Conservation (phyloP, 2,888 invertebrate genomes). For the Spilosoma lubricipeda region DNA sequence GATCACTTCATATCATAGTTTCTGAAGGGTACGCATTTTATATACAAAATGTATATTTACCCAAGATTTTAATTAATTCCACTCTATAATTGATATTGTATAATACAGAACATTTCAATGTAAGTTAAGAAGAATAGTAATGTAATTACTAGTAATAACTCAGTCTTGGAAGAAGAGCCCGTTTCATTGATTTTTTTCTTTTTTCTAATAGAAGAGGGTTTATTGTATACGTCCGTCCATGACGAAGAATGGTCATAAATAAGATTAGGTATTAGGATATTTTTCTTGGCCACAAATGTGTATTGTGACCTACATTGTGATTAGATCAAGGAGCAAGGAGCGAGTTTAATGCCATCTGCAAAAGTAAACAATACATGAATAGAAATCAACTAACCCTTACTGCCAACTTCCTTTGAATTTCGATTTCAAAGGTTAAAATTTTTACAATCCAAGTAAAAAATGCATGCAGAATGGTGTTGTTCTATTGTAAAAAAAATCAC, state of each 20-base stretch:
- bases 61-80: background rate
- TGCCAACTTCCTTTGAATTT: slow-evolving; percentile 78
- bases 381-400: slow-evolving; percentile 80
- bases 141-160: slow-evolving; percentile 57
- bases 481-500: slow-evolving; percentile 66
- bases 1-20: too few relatives aligned
- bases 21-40: background rate
- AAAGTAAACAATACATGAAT: slow-evolving; percentile 64
- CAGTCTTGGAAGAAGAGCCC: slow-evolving; percentile 46
- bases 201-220: slow-evolving; percentile 7
- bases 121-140: slow-evolving; percentile 46
- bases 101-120: background rate
- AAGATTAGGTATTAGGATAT: slow-evolving; percentile 24
- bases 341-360: slow-evolving; percentile 74
- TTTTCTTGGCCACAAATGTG: slow-evolving; percentile 44
- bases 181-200: slow-evolving; percentile 4
- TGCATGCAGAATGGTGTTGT: slow-evolving; percentile 68
- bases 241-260: slow-evolving; percentile 28
- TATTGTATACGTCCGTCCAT: slow-evolving; percentile 16
- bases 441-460: slow-evolving; percentile 73
- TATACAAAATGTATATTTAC: too few relatives aligned
- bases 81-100: background rate
- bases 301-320: slow-evolving; percentile 75
- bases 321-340: slow-evolving; percentile 75
- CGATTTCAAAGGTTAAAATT: slow-evolving; percentile 72